Evolutionary conservation across 2,797 vertebrate species (phyloP), one percentile per base, ranked within the genome.

Genomic region (Miichthys miiuy): DNA sequence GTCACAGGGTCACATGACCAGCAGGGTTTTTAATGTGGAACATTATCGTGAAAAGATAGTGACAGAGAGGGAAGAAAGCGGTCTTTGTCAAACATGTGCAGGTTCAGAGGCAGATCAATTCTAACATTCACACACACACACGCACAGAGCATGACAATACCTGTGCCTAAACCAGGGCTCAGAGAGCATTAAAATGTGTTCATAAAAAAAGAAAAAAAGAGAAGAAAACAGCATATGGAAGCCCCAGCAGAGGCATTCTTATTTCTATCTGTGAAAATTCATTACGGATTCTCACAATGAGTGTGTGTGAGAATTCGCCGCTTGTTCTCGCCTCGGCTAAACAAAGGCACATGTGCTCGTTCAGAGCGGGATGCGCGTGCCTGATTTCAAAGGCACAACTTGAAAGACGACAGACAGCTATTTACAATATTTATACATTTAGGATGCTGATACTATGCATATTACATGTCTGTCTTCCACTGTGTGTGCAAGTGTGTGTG

Each of bases 351-450:
- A 88, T 82, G 86, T 81, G 84, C 83, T 87, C 68, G 21, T 89
- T 90, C 80, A 80, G 77, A 84, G 81, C 71, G 48, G 48, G 75
- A 79, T 51, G 84, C 46, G 41, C 41, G 25, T n/a, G 83, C 84
- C 85, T 77, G 72, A 88, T 91, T 91, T 93, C 91, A 93, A 91
- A 93, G 89, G 62, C 75, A 4, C 68, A 82, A 89, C 84, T 90
- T 90, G 88, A 91, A 89, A 90, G 90, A 86, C 86, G 60, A 86
- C 79, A 91, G 90, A 88, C 88, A 90, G 88, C 86, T 89, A 91
- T 90, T 92, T 91, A 89, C 92, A 92, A 93, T 93, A 92, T 92
- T 92, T 91, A 90, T 90, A 93, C 87, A 87, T 92, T 91, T 88
- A 87, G 87, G 88, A 92, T 78, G 87, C 80, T 84, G 86, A 87